Base-by-base conservation (phyloP, 2,113 vertebrate species). In the Engraulis encrasicolus region DNA sequence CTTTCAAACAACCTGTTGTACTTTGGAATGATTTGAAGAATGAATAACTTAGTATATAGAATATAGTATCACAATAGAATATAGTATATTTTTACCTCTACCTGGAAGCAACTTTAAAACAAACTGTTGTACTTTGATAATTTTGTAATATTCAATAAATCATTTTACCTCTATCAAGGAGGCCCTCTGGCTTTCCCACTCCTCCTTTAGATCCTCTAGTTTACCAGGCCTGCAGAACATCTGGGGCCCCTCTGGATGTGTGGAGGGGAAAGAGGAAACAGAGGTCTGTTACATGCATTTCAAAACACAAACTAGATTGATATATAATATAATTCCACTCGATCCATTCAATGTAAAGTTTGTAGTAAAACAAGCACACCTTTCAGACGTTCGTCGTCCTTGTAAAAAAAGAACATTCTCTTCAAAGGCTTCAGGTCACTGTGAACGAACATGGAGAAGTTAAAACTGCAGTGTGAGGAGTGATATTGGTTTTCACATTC, bases 341-440 rank as follows among this genome's bases (percentile, higher is more conserved):
- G 20, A 31, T 58, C 49, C n/a, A 66, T 37, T n/a, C 40, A 45
- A 20, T 0, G 19, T 2, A 84, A 9, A 36, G 34, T 4, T 50
- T 3, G 31, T 71, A 82, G 23, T 17, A 18, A 31, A 34, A 38
- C 50, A n/a, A n/a, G n/a, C 87, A 48, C 91, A 98, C 97, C 96
- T 91, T 87, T 93, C 88, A 99, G 89, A 85, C 97, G 92, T 87
- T 91, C 89, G 87, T 99, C 98, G 27, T 93, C 93, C 82, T 90
- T 89, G 78, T 78, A 91, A 91, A 98, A 98, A 92, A 99, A 98
- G 93, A 98, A 98, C 0, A 80, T 83, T 1, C 86, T 87, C 80
- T 92, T 90, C 17, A 49, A 81, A 0, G 90, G 82, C 6, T 88
- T 61, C 66, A 89, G 79, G 6, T 79, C 85, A 86, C 97, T 97